These are phyloP conservation scores for Cyanoramphus novaezelandiae DNA, from an alignment of 2,113 vertebrate species.

Conservation along the genomic window DNA sequence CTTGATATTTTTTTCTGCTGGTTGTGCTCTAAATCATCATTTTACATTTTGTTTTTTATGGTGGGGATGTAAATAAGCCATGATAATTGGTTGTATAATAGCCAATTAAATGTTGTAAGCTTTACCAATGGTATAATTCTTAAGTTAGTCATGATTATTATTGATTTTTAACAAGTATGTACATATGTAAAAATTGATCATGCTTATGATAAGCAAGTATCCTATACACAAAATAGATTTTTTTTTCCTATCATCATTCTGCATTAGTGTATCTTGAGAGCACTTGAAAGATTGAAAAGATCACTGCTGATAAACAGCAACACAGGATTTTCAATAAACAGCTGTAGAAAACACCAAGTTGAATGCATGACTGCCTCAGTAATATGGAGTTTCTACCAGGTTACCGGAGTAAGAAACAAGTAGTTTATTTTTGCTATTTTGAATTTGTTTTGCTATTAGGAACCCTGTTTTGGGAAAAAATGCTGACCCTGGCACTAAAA, in stretches of 20 bases:
- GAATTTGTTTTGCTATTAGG: too few species aligned
- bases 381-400: background rate
- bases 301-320: background rate
- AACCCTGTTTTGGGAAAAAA: background rate
- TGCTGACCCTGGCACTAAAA: background rate
- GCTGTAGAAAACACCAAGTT: background rate
- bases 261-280: background rate
- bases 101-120: background rate
- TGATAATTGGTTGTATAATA: background rate
- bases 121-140: background rate
- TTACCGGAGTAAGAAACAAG: background rate
- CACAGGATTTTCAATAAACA: background rate
- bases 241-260: background rate
- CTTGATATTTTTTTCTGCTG: background rate
- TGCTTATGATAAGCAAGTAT: background rate
- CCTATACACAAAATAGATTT: background rate
- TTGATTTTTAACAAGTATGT: background rate
- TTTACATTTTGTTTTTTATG: background rate
- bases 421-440: background rate
- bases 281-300: background rate
- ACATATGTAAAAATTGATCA: background rate
- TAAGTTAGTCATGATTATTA: background rate
- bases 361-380: accelerated
- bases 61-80: background rate
- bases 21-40: background rate